Evolutionary conservation across 2,113 vertebrate genomes (phyloP), one percentile per base, ranked within the genome.

Genomic region (Siphamia tubifer): DNA sequence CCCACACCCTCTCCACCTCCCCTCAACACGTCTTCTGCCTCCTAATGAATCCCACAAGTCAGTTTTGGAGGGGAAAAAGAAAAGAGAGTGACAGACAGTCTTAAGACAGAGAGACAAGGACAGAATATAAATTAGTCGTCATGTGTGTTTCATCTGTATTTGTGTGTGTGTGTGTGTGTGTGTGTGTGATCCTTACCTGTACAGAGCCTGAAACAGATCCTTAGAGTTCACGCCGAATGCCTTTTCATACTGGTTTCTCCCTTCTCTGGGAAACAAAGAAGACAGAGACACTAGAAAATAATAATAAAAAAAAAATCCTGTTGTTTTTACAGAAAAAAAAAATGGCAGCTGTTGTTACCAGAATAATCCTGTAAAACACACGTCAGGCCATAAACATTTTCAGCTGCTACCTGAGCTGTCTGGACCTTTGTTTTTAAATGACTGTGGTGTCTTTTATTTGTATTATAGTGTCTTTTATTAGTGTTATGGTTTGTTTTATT

Each of bases 171-270:
- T 56, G 19, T 35, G 5, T 32, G 27, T 2, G 23, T 31, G 24
- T 24, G 30, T 34, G n/a, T n/a, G n/a, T 5, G 0, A 7, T 51
- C 16, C 42, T 88, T 83, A 96, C 96, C 95, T 96, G 94, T 97
- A 97, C 72, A 98, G 85, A 51, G 94, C 94, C 1, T 88, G 77
- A 64, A 97, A 98, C 47, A 95, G 90, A 9, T 96, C 91, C 5
- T 87, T 32, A 0, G 94, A 91, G 25, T 70, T 83, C 20, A 94
- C 40, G 0, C 95, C 94, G 36, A 96, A 95, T 1, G 91, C 93
- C 81, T 79, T 91, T 73, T 86, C 75, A 40, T 98, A 94, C 57
- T 94, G 96, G 77, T 93, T 96, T 71, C 19, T 89, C 17, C 96
- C 95, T 51, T 98, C 94, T 58, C 96, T 97, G 66, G 4, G 64